Evolutionary conservation across 2,888 invertebrate genomes (phyloP).

Genomic region (Drosophila aldrichi): DNA sequence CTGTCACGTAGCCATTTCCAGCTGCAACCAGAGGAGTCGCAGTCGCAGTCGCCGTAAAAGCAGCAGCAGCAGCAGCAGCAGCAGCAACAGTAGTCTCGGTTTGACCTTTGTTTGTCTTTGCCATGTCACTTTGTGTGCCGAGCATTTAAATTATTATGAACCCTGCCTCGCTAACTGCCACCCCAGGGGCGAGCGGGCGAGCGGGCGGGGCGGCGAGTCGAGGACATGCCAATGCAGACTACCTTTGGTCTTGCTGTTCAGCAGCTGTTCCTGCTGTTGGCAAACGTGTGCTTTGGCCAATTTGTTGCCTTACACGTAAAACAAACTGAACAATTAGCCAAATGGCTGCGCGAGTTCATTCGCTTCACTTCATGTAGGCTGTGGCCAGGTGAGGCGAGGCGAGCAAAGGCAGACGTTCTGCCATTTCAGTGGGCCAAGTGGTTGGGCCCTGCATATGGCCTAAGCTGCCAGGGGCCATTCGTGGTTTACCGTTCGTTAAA

Average conservation of each 20-base stretch:
- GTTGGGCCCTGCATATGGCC: slow-evolving; percentile 7
- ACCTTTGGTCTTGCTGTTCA: slow-evolving; percentile 18
- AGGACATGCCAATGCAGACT: slow-evolving; percentile 30
- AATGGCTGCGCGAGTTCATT: slow-evolving; percentile 67
- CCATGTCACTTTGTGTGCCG: slow-evolving; percentile 79
- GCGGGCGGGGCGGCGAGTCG: too few relatives aligned
- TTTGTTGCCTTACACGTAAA: slow-evolving; percentile 80
- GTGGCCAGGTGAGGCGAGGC: background rate
- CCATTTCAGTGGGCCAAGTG: background rate
- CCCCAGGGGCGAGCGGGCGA: background rate
- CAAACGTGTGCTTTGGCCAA: slow-evolving; percentile 79
- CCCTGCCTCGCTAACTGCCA: slow-evolving; percentile 57
- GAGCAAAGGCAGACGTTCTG: background rate
- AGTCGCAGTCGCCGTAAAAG: background rate
- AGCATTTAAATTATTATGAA: slow-evolving; percentile 84
- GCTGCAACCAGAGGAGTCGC: slow-evolving; percentile 50
- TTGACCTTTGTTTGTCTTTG: slow-evolving; percentile 82
- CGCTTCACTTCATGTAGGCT: slow-evolving; percentile 34
- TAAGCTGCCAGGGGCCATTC: slow-evolving; percentile 7
- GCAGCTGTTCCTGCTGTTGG: slow-evolving; percentile 27
- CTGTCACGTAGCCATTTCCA: slow-evolving; percentile 79
- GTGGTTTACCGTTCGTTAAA: slow-evolving; percentile 9
- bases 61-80: slow-evolving; percentile 4
- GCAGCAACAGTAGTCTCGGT: slow-evolving; percentile 8
- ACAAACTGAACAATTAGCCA: slow-evolving; percentile 81